phyloP scores from a whole-genome alignment of 2,888 invertebrate genomes.

The Brachyopa scutellaris region DNA sequence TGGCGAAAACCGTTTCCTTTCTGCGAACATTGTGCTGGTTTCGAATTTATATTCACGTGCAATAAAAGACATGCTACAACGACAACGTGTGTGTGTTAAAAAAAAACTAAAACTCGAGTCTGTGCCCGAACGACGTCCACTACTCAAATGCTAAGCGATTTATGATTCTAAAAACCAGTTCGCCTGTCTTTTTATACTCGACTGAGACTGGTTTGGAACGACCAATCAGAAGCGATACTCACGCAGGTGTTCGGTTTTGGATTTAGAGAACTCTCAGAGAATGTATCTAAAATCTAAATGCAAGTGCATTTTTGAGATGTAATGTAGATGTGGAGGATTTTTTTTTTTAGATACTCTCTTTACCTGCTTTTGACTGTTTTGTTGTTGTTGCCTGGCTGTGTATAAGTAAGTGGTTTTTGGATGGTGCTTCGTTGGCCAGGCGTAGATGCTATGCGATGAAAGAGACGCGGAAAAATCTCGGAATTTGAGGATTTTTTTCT shows the following conservation, averaged over 20 bases:
- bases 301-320: conserved; percentile 22
- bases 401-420: conserved; percentile 58
- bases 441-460: conserved; percentile 17
- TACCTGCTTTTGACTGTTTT: conserved; percentile 75
- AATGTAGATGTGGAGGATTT: conserved; percentile 35
- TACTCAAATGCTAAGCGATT: conserved; percentile 73
- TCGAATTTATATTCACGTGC: conserved; percentile 80
- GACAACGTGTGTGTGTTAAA: no score
- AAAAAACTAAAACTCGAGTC: no score
- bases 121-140: conserved; percentile 21
- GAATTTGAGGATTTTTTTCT: conserved; percentile 56
- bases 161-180: conserved; percentile 74
- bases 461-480: conserved; percentile 47
- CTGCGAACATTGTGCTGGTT: conserved; percentile 76
- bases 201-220: conserved; percentile 22
- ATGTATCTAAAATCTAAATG: conserved; percentile 62
- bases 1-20: conserved; percentile 76
- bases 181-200: conserved; percentile 75
- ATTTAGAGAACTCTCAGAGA: conserved; percentile 5
- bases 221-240: conserved; percentile 60
- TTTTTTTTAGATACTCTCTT: conserved; percentile 54
- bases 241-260: conserved; percentile 47
- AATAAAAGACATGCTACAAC: conserved; percentile 78
- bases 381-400: conserved; percentile 10
- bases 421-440: conserved; percentile 29